Evolutionary conservation across 2,888 invertebrate species (phyloP), one percentile per base, ranked within the genome.

Genomic region (Epiblema foenella): DNA sequence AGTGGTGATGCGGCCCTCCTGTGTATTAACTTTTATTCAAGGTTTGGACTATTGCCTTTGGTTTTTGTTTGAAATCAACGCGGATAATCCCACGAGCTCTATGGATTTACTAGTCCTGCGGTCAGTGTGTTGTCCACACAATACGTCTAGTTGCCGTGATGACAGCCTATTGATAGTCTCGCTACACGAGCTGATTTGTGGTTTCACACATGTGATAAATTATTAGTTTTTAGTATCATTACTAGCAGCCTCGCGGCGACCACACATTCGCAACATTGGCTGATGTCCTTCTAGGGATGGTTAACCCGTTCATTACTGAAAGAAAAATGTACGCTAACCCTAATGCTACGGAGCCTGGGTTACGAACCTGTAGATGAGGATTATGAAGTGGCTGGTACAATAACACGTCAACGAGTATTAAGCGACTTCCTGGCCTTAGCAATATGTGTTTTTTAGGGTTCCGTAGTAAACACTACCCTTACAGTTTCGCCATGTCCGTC

Each of bases 171-270:
- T 65, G 69, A 69, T 70, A 51, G 33, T 46, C 59, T 65, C 42
- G 60, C 46, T 57, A 51, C 37, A 42, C 54, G 60, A 51, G 57
- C 71, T 68, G 58, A 72, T 70, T 70, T 70, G 69, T 59, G 69
- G 65, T 52, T 65, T 51, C 59, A 46, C 65, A 18, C 20, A 29
- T 17, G 52, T 20, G 33, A 54, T 18, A 17, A 51, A 57, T 51
- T 64, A 33, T 17, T 10, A 17, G 49, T 12, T 9, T 29, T 49
- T 29, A 46, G n/a, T n/a, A n/a, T 46, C 7, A 46, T n/a, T 46
- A 8, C n/a, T 46, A 7, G 42, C 15, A 42, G 5, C n/a, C 46
- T 46, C n/a, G 46, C n/a, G 46, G 46, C n/a, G 46, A 12, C 46
- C n/a, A 12, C 46, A 46, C 46, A n/a, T 46, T 46, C 46, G 46